Evolutionary conservation across 1,140 invertebrate genomes (phyloP).

Genomic region (Trichonephila inaurata): DNA sequence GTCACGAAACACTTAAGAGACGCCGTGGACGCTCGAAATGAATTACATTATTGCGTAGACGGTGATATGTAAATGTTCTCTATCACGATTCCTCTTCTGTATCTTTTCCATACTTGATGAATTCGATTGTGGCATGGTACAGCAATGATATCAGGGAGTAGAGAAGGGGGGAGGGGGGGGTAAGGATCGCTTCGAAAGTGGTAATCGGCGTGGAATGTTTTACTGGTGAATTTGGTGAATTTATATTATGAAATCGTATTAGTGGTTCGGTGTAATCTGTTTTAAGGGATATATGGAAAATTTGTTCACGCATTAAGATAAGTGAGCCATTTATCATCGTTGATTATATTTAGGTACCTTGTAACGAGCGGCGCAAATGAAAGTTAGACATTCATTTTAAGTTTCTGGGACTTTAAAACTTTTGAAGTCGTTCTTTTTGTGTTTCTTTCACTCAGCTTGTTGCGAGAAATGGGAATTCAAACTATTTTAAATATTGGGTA

Average conservation of each 20-base stretch:
- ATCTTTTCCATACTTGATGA: slow-evolving; percentile 26
- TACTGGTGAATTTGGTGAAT: background rate
- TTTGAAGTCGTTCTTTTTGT: too few relatives aligned
- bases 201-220: background rate
- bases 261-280: background rate
- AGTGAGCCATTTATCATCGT: too few relatives aligned
- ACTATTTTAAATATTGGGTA: too few relatives aligned
- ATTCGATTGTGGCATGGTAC: slow-evolving; percentile 46
- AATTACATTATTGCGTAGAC: slow-evolving; percentile 56
- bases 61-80: slow-evolving; percentile 64
- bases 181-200: background rate
- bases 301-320: too few relatives aligned
- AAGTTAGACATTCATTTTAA: too few relatives aligned
- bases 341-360: too few relatives aligned
- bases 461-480: too few relatives aligned
- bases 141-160: background rate
- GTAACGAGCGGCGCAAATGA: too few relatives aligned
- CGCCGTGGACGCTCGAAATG: slow-evolving; percentile 1
- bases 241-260: background rate
- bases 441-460: too few relatives aligned
- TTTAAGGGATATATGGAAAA: background rate
- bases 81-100: slow-evolving; percentile 26
- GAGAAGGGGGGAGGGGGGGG: too few relatives aligned
- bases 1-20: slow-evolving; percentile 72
- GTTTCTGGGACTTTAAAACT: too few relatives aligned